Evolutionary conservation across 2,797 vertebrate genomes (phyloP).

Genomic region (Pagetopsis macropterus): DNA sequence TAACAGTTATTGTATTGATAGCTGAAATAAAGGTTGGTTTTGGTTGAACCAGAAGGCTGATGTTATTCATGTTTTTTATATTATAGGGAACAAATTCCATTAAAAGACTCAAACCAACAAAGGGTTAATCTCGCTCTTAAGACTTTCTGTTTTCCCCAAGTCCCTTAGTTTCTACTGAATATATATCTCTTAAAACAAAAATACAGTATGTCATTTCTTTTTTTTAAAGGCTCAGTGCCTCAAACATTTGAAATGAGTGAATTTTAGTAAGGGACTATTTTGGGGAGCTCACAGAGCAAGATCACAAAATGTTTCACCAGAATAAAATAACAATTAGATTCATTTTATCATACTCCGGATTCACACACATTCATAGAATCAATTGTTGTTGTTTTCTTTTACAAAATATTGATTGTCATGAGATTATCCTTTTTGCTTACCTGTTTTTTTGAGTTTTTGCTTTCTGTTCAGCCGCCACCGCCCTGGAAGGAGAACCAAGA

Average conservation of each 20-base stretch:
- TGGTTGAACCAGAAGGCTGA: no score
- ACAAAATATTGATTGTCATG: neutral
- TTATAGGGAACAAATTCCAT: neutral
- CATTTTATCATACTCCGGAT: no score
- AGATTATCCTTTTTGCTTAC: constrained; percentile 20
- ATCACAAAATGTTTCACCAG: no score
- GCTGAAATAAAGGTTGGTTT: neutral
- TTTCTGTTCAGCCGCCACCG: constrained; percentile 79
- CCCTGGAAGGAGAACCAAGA: constrained; percentile 74
- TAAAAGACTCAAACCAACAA: neutral
- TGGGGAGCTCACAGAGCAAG: no score
- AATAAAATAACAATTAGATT: no score
- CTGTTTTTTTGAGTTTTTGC: constrained; percentile 63
- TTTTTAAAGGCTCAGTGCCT: no score
- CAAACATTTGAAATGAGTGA: no score
- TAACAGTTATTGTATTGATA: neutral
- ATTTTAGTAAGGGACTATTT: no score
- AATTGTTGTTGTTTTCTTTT: no score
- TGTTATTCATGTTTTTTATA: neutral
- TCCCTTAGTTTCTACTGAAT: neutral
- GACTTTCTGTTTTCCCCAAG: neutral
- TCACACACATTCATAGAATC: no score
- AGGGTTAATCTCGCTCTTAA: neutral
- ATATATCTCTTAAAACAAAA: no score
- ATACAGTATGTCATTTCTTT: no score